Base-by-base conservation (phyloP, 1,140 invertebrate genomes). In the Drosophila kikkawai region DNA sequence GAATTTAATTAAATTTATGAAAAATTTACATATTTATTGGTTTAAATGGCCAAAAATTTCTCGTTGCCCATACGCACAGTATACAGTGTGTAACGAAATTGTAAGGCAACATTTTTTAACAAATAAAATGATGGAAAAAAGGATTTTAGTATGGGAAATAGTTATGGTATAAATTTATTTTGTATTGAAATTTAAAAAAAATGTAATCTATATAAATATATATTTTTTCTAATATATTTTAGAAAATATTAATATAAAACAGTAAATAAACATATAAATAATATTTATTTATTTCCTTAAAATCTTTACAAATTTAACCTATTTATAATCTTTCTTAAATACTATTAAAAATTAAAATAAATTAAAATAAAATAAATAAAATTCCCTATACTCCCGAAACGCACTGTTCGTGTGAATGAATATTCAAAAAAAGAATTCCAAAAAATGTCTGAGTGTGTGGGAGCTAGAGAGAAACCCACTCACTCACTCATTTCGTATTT, bases 21-120 rank as follows among this genome's bases (percentile, higher is more conserved):
- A 88, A 88, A 88, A 88, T 88, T 88, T 88, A 88, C 84, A 88
- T 88, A 88, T 88, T 88, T 88, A 88, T 88, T 88, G 84, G 84
- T 71, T 88, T 84, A 88, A 88, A 90, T 88, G 80, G 85, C 85
- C 85, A 88, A 84, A 68, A 79, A 65, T 51, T 74, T 58, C 41
- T 48, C 26, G 53, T 36, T 51, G 37, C 19, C 42, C 53, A 73
- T 37, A 59, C 45, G 67, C 53, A 47, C 47, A 17, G 34, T 34
- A 13, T 9, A 68, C 37, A 36, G 47, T 55, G 13, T 11, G 37
- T 2, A 34, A 44, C 64, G 11, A 37, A 44, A 51, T 3, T 69
- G 3, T 37, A 53, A 37, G 2, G 17, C 11, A 17, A 53, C 26
- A 6, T 48, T n/a, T 48, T n/a, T n/a, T 9, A 8, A 7, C 15